Evolutionary conservation across 2,797 vertebrate species (phyloP).

Genomic region (Enteromius treurensis): DNA sequence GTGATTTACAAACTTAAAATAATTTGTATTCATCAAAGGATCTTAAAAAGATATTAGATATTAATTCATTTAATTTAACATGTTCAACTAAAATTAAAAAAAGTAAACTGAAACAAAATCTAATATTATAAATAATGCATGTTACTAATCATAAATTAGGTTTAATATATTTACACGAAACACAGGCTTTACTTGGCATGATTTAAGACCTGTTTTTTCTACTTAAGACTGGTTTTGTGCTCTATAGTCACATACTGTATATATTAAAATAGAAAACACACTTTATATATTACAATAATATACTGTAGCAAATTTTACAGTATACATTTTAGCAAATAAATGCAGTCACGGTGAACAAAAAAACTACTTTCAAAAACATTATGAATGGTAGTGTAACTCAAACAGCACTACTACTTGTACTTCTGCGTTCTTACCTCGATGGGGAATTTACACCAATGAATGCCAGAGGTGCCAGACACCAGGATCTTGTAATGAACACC

Average conservation of each 20-base stretch:
- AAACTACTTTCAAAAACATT: background rate
- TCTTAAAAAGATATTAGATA: background rate
- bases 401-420: background rate
- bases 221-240: no score
- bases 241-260: no score
- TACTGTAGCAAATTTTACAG: no score
- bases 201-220: no score
- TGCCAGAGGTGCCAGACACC: conserved; percentile 81
- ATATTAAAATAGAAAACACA: no score
- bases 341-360: background rate
- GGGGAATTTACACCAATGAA: conserved; percentile 80
- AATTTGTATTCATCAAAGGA: background rate
- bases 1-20: background rate
- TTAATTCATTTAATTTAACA: no score
- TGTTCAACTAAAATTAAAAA: background rate
- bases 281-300: background rate
- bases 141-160: no score
- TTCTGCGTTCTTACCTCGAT: conserved; percentile 66
- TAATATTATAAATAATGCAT: no score
- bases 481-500: conserved; percentile 75
- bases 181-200: no score
- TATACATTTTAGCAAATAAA: background rate
- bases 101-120: no score
- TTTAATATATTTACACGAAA: no score
- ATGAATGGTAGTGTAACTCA: background rate